Evolutionary conservation across 53 echinoderm and acorn worm species (phyloP).

Genomic region (Luidia sarsii): DNA sequence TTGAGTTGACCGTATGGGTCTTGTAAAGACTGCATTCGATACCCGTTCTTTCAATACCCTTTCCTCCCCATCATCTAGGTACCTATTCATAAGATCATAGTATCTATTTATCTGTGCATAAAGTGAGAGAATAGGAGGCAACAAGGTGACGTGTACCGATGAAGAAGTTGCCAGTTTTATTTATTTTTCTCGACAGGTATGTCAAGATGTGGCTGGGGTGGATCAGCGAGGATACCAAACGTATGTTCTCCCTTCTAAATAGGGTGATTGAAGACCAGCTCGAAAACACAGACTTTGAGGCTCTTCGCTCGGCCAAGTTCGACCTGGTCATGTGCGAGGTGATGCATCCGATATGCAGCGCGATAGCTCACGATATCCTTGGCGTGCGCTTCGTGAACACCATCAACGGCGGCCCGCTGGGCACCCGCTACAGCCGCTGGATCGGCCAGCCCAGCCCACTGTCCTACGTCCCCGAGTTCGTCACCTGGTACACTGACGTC

Average conservation of each 20-base stretch:
- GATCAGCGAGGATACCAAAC: not conserved
- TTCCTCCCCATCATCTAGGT: not conserved
- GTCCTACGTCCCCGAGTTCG: conserved; percentile 68
- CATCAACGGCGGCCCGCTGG: conserved; percentile 26
- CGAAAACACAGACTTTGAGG: conserved; percentile 2
- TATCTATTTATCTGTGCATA: no score
- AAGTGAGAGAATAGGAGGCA: no score
- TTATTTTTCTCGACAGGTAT: conserved; percentile 8
- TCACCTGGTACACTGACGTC: conserved; percentile 54
- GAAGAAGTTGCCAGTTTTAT: not conserved
- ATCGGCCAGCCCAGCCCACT: conserved; percentile 34
- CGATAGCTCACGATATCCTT: conserved; percentile 29
- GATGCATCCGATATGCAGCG: conserved; percentile 14
- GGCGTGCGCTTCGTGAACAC: conserved; percentile 41
- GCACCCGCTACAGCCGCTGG: conserved; percentile 45
- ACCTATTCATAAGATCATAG: not conserved
- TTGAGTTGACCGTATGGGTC: not conserved
- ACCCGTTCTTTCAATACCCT: not conserved
- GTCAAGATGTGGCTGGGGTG: conserved; percentile 32
- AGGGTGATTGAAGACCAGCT: not conserved
- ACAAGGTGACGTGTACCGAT: no score
- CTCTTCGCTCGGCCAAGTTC: conserved; percentile 32
- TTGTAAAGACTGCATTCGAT: not conserved
- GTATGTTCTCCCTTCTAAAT: not conserved
- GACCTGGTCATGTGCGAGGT: conserved; percentile 40